Percentiles rank a stretch among this genome's conserved stretches.
Evolutionary conservation across 2,113 vertebrate species (phyloP).

Genomic region (human): GRCh38 chr2:156630501-156631000

Average conservation of each 20-base stretch:
- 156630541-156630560: not conserved
- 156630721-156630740: not conserved
- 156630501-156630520: not conserved
- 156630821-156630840: conserved; percentile 13
- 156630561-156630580: not conserved
- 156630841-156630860: not conserved
- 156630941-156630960: too few relatives aligned
- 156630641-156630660: not conserved
- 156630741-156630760: not conserved
- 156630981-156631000: not conserved
- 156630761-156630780: not conserved
- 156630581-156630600: not conserved
- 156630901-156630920: not conserved
- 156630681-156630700: not conserved
- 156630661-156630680: not conserved
- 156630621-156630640: not conserved
- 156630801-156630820: not conserved
- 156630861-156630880: not conserved
- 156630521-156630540: conserved; percentile 29
- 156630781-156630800: not conserved
- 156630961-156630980: not conserved
- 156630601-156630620: not conserved
- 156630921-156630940: not conserved
- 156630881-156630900: not conserved
- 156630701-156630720: not conserved